Base-by-base conservation (phyloP, 1,140 invertebrate species). In the Nebria ingens region DNA sequence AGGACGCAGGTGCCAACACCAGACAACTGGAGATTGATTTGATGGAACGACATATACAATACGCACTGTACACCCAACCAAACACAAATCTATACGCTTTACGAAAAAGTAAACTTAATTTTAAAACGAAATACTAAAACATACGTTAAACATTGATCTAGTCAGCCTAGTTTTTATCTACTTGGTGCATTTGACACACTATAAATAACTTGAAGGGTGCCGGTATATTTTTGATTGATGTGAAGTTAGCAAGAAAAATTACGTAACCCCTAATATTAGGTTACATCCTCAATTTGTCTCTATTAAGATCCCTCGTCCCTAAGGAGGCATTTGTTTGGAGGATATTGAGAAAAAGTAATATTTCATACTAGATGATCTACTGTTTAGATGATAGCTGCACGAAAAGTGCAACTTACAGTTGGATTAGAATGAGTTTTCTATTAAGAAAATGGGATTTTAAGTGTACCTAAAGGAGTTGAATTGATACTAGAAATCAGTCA, bases 21-120 rank as follows among this genome's bases (percentile, higher is more conserved):
- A 45, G 40, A 45, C 40, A 45, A 17, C 40, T 4, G 17, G 40
- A 45, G 40, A 45, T 45, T 45, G 40, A 45, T 45, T 45, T 45
- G 40, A 45, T 45, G 40, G 40, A 45, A 45, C 40, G 40, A 17
- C 40, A 6, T 34, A 34, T n/a, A 17, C 6, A 17, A 45, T 17
- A 17, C 15, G 9, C 40, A 45, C 6, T 45, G 4, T 3, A 45
- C 6, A 9, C 6, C 6, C 17, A 17, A 4, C 4, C 4, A 13
- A 13, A 13, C 25, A 13, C 13, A 29, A 13, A 6, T 6, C 4
- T 6, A 29, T 29, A 29, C 4, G 25, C 4, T 13, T 29, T 29
- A 29, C 25, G 25, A 29, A 4, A 29, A 4, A 29, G n/a, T n/a
- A n/a, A n/a, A n/a, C n/a, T n/a, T n/a, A n/a, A n/a, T n/a, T n/a